Conservation (phyloP, 2,888 invertebrate genomes). For the Peribatodes rhomboidaria region DNA sequence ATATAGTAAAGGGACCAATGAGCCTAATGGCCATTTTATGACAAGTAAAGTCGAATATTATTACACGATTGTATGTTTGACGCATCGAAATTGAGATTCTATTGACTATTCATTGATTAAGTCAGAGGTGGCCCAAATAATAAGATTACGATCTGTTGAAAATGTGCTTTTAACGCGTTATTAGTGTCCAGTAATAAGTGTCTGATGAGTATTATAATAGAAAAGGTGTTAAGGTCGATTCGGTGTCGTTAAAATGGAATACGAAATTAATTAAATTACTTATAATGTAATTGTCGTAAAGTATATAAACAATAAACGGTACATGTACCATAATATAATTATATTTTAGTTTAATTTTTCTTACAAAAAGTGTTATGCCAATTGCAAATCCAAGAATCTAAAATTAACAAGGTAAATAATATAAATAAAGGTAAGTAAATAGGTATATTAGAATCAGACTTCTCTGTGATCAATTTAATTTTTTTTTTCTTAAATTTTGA, state of each 20-base stretch:
- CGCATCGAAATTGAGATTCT: constrained; percentile 20
- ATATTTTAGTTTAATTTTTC: too few relatives aligned
- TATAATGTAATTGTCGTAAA: background rate
- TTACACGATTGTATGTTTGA: constrained; percentile 24
- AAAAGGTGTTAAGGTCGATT: constrained; percentile 6
- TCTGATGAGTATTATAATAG: background rate
- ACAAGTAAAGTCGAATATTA: background rate
- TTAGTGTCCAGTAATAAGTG: background rate
- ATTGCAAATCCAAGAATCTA: too few relatives aligned
- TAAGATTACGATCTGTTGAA: constrained; percentile 10
- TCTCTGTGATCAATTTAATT: too few relatives aligned
- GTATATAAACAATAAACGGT: too few relatives aligned
- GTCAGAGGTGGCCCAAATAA: constrained; percentile 17
- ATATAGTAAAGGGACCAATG: background rate
- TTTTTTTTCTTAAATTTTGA: too few relatives aligned
- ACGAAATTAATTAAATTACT: background rate
- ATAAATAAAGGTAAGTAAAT: too few relatives aligned
- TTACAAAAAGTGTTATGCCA: too few relatives aligned
- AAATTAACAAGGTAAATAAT: too few relatives aligned
- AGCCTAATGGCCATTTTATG: constrained; percentile 15
- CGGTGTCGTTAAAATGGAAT: constrained; percentile 10
- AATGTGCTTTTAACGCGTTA: constrained; percentile 1
- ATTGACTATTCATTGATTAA: constrained; percentile 28
- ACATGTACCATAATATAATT: too few relatives aligned
- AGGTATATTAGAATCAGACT: too few relatives aligned